phyloP scores from a whole-genome alignment of 2,113 vertebrate genomes.

The Cichladusa arquata region DNA sequence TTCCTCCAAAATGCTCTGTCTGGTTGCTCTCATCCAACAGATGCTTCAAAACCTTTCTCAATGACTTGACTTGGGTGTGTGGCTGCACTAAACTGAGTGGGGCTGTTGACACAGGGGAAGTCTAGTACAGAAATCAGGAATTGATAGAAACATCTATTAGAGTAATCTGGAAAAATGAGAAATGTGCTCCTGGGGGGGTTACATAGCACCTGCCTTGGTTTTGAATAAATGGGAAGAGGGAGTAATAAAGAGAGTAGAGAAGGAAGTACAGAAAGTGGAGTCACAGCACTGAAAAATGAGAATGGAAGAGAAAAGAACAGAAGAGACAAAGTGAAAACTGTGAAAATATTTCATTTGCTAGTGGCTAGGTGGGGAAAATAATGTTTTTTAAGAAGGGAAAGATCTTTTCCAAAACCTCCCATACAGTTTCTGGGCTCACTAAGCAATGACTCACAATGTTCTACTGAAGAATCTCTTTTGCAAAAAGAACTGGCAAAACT shows the following conservation, averaged over 20 bases:
- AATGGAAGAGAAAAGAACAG: not conserved
- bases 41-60: not conserved
- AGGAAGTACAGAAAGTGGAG: not conserved
- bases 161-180: not conserved
- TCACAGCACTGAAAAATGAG: not conserved
- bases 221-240: not conserved
- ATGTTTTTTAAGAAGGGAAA: not conserved
- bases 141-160: not conserved
- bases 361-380: not conserved
- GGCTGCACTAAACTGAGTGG: not conserved
- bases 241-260: not conserved
- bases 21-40: not conserved
- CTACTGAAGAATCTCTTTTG: not conserved
- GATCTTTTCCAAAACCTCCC: not conserved
- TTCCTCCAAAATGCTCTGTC: not conserved
- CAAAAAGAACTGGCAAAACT: not conserved
- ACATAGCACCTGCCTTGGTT: not conserved
- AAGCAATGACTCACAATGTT: not conserved
- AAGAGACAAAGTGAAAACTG: not conserved
- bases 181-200: not conserved
- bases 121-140: not conserved
- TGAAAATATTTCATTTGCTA: not conserved
- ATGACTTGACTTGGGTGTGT: not conserved
- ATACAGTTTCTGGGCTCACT: rapidly evolving
- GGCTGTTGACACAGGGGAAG: not conserved